phyloP scores from a whole-genome alignment of 2,888 invertebrate genomes.

The Terebella lapidaria region DNA sequence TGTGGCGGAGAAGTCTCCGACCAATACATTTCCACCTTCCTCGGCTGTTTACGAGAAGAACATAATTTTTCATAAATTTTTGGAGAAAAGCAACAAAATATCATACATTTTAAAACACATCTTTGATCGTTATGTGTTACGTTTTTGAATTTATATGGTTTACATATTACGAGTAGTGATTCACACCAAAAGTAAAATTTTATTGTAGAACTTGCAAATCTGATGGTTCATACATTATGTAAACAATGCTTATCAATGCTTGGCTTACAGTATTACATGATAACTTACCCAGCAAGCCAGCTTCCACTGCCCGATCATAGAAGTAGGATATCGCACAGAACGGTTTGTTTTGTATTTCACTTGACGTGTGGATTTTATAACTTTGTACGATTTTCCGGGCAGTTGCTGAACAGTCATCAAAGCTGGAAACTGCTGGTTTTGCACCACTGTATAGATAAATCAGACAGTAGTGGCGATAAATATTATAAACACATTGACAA shows the following conservation, averaged over 20 bases:
- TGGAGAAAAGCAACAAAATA: too few relatives aligned
- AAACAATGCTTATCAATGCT: too few relatives aligned
- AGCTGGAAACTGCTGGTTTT: background rate
- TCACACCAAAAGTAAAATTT: too few relatives aligned
- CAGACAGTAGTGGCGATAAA: background rate
- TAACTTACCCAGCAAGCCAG: constrained; percentile 61
- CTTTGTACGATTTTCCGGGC: constrained; percentile 15
- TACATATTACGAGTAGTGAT: too few relatives aligned
- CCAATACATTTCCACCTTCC: constrained; percentile 66
- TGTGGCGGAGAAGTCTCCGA: constrained; percentile 65
- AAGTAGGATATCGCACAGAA: constrained; percentile 90
- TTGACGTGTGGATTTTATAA: constrained; percentile 55
- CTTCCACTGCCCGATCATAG: constrained; percentile 85
- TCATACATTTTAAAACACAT: too few relatives aligned
- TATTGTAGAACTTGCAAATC: too few relatives aligned
- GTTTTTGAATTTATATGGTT: too few relatives aligned
- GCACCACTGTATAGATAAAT: background rate
- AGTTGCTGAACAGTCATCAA: constrained; percentile 2
- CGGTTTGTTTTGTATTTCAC: constrained; percentile 57
- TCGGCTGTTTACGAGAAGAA: constrained; percentile 59
- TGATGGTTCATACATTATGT: too few relatives aligned
- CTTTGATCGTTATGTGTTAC: too few relatives aligned
- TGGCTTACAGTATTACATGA: background rate
- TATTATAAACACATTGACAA: too few relatives aligned
- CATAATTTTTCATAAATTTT: background rate